A percentile compares a stretch with the other conserved stretches of the same genome.
Evolutionary conservation across 2,113 vertebrate species (phyloP).

Genomic region (Chaetodon auriga): DNA sequence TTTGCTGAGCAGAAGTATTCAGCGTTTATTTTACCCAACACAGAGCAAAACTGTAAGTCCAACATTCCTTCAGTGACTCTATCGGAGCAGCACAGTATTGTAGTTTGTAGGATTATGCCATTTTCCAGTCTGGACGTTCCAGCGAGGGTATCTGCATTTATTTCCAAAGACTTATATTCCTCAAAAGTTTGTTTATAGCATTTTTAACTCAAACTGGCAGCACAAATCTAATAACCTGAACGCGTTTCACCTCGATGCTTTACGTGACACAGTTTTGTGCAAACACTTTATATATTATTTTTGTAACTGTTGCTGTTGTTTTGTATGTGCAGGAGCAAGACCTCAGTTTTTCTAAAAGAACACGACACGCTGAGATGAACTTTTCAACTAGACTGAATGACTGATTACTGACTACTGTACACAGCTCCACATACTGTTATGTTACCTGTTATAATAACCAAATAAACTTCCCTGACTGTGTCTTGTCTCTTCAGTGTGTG

Average conservation of each 20-base stretch:
- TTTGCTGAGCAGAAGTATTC: constrained; percentile 54
- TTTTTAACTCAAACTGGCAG: constrained; percentile 43
- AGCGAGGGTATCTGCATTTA: not conserved
- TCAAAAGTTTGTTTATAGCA: constrained; percentile 25
- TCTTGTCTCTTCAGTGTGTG: constrained; percentile 11
- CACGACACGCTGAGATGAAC: constrained; percentile 61
- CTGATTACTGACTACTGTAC: constrained; percentile 82
- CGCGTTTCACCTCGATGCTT: constrained; percentile 63
- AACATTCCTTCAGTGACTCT: constrained; percentile 47
- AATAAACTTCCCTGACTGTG: constrained; percentile 82
- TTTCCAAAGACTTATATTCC: constrained; percentile 24
- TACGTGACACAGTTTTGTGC: constrained; percentile 38
- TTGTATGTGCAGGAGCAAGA: constrained; percentile 64
- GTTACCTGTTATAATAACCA: constrained; percentile 67
- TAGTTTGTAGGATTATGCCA: not conserved
- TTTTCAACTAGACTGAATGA: constrained; percentile 58
- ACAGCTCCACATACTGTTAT: constrained; percentile 74
- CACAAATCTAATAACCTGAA: constrained; percentile 40
- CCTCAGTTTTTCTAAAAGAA: constrained; percentile 60
- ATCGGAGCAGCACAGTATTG: constrained; percentile 20
- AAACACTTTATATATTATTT: constrained; percentile 58
- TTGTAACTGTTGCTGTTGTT: constrained; percentile 60
- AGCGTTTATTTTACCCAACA: constrained; percentile 28
- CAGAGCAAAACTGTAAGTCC: constrained; percentile 18
- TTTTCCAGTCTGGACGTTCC: not conserved